A percentile compares a stretch with the other conserved stretches of the same genome.
phyloP scores from a whole-genome alignment of 2,888 invertebrate genomes.

The Phengaris alcon region DNA sequence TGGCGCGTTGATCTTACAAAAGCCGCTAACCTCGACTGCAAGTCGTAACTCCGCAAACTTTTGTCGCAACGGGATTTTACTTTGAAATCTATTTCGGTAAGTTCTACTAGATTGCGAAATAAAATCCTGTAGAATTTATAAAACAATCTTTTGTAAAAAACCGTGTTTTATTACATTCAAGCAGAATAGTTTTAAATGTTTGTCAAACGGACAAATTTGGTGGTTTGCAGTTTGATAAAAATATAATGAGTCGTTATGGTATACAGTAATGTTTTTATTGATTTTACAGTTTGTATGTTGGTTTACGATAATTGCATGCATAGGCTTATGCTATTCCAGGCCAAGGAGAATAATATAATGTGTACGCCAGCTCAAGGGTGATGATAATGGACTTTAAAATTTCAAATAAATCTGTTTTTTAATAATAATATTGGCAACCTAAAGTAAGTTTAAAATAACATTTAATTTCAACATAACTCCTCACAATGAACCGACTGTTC shows the following conservation, averaged over 20 bases:
- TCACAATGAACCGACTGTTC: slow-evolving; percentile 30
- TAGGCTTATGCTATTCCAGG: too few species aligned
- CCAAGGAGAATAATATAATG: too few species aligned
- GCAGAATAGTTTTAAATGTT: not conserved
- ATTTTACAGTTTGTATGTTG: too few species aligned
- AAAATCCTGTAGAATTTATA: slow-evolving; percentile 23
- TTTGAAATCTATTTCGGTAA: slow-evolving; percentile 12
- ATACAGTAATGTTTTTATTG: too few species aligned
- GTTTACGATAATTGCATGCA: too few species aligned
- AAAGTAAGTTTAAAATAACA: slow-evolving; percentile 5
- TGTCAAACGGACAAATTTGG: not conserved
- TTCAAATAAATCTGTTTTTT: not conserved
- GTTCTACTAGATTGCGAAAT: slow-evolving; percentile 11
- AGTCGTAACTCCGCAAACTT: slow-evolving; percentile 10
- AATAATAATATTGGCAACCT: not conserved
- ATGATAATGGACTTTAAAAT: too few species aligned
- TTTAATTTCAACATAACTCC: slow-evolving; percentile 33
- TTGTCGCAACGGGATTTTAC: slow-evolving; percentile 19
- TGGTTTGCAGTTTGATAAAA: too few species aligned
- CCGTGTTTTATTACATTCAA: not conserved
- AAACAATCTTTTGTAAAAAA: not conserved
- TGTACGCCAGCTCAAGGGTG: too few species aligned
- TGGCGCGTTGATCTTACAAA: not conserved
- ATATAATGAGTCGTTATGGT: too few species aligned
- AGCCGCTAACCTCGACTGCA: slow-evolving; percentile 18